Evolutionary conservation across 2,888 invertebrate species (phyloP), one percentile per base, ranked within the genome.

Genomic region (Deroplatys truncata): DNA sequence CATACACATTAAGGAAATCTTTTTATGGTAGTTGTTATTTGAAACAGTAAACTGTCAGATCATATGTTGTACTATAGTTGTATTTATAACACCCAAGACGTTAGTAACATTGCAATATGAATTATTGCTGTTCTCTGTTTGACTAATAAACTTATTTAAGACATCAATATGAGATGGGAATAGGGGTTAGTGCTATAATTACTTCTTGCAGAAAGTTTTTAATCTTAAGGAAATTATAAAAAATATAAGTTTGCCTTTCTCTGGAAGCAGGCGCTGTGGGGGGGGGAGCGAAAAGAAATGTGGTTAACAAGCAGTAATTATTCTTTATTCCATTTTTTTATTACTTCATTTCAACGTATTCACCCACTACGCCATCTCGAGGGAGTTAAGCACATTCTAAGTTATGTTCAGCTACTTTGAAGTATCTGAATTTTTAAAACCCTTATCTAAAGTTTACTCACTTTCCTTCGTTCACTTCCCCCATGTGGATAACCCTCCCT

Each of bases 401-500:
- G 82, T 88, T 88, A 56, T 84, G 88, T 56, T 84, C 28, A 15
- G 35, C 56, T 88, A 28, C 84, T 88, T 88, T 88, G 88, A 88
- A 84, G 88, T 88, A 49, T 86, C 85, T 90, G 89, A 90, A 90
- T 90, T 87, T 90, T 89, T 90, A 87, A 90, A 89, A 89, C 87
- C 85, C 84, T 89, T 89, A 89, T 89, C 88, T 87, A 43, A 88
- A 89, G 56, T 89, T 89, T 88, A 43, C 86, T 82, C 49, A 35
- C 85, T 86, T 88, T 84, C 56, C 56, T 25, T 72, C 56, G 56
- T 72, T 72, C 56, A 72, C 56, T 72, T 72, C 56, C 56, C 56
- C 56, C 56, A 72, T 72, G 56, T 72, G 56, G 25, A 72, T 83
- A 84, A 15, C 28, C 16, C 35, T 35, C 43, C 35, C 35, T 85